A percentile compares a stretch with the other conserved stretches of the same genome.
Conservation (phyloP, 2,797 vertebrate species). For the Columba guinea region DNA sequence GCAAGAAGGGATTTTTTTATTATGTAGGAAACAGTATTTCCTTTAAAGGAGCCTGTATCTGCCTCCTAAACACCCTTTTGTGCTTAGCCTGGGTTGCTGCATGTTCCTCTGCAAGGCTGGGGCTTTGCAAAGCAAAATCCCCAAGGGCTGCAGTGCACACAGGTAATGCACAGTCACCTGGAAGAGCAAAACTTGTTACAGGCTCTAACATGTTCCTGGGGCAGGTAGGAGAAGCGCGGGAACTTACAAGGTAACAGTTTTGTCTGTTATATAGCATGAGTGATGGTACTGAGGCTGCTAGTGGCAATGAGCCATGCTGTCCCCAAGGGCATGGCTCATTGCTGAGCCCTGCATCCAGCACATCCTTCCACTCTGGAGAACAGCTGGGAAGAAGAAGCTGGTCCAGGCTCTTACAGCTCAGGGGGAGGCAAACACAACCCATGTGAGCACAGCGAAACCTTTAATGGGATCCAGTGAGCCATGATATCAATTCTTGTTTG, state of each 20-base stretch:
- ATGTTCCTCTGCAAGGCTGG: not conserved
- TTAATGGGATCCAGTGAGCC: not conserved
- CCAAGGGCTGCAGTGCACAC: too few relatives aligned
- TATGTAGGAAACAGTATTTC: not conserved
- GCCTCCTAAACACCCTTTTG: not conserved
- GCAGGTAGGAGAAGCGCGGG: rapidly evolving
- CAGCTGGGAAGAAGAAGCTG: not conserved
- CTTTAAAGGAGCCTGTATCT: not conserved
- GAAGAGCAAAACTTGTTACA: not conserved
- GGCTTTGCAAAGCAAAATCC: not conserved
- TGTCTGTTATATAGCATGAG: not conserved
- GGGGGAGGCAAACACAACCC: not conserved
- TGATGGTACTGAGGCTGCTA: not conserved
- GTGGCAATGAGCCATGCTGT: not conserved
- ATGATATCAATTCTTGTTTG: not conserved
- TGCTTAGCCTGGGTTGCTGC: not conserved
- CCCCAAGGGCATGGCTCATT: not conserved
- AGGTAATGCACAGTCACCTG: not conserved
- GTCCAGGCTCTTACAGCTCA: not conserved
- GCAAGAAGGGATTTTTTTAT: not conserved
- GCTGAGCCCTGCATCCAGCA: not conserved
- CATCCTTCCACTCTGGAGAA: not conserved
- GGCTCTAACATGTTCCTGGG: rapidly evolving
- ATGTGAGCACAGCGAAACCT: not conserved
- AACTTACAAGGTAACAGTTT: not conserved